Evolutionary conservation across 1,140 invertebrate species (phyloP), one percentile per base, ranked within the genome.

Genomic region (Drosophila oshimai): DNA sequence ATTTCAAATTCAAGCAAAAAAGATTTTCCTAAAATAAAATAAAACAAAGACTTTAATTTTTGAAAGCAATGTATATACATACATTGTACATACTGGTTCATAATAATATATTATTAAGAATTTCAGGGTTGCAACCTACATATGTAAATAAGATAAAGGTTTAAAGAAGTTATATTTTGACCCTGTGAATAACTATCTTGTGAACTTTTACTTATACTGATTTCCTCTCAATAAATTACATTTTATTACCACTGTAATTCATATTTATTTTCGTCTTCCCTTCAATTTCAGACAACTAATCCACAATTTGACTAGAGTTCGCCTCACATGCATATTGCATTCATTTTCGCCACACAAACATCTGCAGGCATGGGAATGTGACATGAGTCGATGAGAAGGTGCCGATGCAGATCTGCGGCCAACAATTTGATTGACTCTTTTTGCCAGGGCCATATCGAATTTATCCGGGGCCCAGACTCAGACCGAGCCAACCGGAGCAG

Each of bases 341-440:
- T 69, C 78, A 77, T 84, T 84, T 83, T 84, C 54, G 58, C 53
- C 64, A 47, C 70, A 71, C 57, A 80, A 68, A 53, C 64, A 68
- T 60, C 58, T 20, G 47, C 22, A 49, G 26, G 74, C 46, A 69
- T 41, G 61, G 61, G 61, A 73, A 41, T 64, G 65, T 37, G 41
- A 24, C 36, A 69, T 29, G 15, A 13, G 22, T 26, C 39, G 50
- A 49, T 36, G 50, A 45, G 39, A 46, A 55, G 68, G 47, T 57
- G 74, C 57, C 61, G 62, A 53, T 74, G 50, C 54, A 74, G 69
- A 74, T 70, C 75, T 83, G 80, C 74, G 80, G 80, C 61, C 69
- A 80, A 72, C 71, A 84, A 80, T 84, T 84, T 72, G 81, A 84
- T 86, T 84, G 80, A 86, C 80, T 84, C 74, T 75, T 74, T 79